Percentiles rank a stretch among this genome's conserved stretches.
Conservation (phyloP, 2,888 invertebrate genomes). For the Drosophila stalkeri region DNA sequence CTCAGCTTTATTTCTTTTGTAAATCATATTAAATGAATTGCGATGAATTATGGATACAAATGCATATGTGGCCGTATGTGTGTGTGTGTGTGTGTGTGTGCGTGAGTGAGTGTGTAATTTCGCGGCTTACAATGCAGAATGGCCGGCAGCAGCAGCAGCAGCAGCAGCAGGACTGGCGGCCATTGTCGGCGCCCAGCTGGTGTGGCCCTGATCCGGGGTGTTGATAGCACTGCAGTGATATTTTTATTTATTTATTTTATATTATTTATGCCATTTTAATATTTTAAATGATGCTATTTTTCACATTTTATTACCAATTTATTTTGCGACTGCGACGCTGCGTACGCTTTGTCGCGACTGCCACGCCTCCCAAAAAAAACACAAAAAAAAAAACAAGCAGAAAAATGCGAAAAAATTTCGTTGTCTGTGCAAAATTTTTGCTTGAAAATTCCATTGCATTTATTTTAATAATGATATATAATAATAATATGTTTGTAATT, state of each 20-base stretch:
- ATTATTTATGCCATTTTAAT: slow-evolving; percentile 78
- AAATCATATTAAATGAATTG: slow-evolving; percentile 79
- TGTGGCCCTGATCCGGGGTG: slow-evolving; percentile 26
- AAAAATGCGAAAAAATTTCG: neutral
- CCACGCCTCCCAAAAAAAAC: slow-evolving; percentile 34
- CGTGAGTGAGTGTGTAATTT: slow-evolving; percentile 41
- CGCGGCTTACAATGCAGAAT: slow-evolving; percentile 60
- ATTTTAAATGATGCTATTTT: slow-evolving; percentile 79
- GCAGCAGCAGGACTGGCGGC: slow-evolving; percentile 35
- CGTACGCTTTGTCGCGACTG: slow-evolving; percentile 34
- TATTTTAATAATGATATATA: slow-evolving; percentile 52
- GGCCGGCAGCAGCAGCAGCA: slow-evolving; percentile 16
- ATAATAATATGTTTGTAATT: slow-evolving; percentile 64
- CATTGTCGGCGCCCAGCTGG: slow-evolving; percentile 35
- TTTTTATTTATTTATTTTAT: slow-evolving; percentile 77
- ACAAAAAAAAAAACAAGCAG: neutral
- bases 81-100: slow-evolving; percentile 1
- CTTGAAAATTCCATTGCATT: slow-evolving; percentile 54
- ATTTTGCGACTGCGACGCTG: slow-evolving; percentile 53
- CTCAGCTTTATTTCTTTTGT: slow-evolving; percentile 68
- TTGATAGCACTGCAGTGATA: slow-evolving; percentile 68
- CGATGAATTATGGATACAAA: slow-evolving; percentile 71
- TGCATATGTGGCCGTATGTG: slow-evolving; percentile 42
- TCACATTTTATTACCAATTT: slow-evolving; percentile 81
- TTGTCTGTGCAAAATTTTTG: slow-evolving; percentile 37